Conservation (phyloP, 64 coral and sea anemone species). For the Trachythela sp. region DNA sequence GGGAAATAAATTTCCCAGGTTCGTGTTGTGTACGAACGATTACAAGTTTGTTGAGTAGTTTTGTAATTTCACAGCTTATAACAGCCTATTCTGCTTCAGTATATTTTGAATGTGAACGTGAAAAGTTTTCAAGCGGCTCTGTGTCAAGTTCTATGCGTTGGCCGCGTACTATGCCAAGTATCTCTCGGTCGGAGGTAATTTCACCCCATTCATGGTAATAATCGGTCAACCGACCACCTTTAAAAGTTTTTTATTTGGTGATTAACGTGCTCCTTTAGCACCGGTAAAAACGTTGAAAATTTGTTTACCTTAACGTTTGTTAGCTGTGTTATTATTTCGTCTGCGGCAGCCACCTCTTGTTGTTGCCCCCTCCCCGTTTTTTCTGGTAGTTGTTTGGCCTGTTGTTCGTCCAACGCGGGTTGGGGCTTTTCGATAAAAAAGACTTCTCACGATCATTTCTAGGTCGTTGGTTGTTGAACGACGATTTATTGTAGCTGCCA, state of each 20-base stretch:
- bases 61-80: background rate
- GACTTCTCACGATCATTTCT: background rate
- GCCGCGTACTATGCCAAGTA: slow-evolving; percentile 28
- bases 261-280: background rate
- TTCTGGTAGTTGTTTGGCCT: background rate
- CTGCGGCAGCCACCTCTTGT: background rate
- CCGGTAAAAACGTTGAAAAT: background rate
- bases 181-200: slow-evolving; percentile 14
- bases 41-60: background rate
- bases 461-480: background rate
- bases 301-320: background rate
- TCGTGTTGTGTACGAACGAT: background rate
- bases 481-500: background rate
- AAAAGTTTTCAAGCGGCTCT: background rate
- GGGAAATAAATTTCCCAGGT: background rate
- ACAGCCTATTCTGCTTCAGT: background rate
- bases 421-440: background rate
- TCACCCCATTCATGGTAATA: background rate
- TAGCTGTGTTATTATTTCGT: background rate
- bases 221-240: background rate
- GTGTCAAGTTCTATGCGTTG: slow-evolving; percentile 4
- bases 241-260: background rate
- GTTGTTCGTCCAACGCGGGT: background rate
- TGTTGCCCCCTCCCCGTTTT: background rate
- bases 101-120: background rate